Conservation (phyloP, 2,113 vertebrate species). For the Actinemys pallida region DNA sequence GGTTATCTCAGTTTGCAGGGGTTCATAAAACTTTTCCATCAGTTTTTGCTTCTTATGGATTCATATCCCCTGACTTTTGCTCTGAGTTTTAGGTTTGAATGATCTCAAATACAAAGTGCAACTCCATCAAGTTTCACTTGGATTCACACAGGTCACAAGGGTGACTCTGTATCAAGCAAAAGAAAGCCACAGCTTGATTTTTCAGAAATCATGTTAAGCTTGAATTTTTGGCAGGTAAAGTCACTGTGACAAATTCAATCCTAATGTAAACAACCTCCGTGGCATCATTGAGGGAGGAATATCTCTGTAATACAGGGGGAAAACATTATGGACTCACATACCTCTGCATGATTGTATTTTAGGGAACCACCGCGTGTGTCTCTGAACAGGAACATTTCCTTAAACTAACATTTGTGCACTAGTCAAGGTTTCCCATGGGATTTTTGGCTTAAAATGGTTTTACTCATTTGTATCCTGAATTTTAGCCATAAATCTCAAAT, state of each 20-base stretch:
- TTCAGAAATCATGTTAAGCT: not conserved
- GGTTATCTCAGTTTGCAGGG: not conserved
- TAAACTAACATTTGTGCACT: not conserved
- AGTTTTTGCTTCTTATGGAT: not conserved
- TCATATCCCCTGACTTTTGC: not conserved
- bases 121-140: not conserved
- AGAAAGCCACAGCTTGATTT: too few species aligned
- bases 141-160: too few species aligned
- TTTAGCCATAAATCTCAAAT: not conserved
- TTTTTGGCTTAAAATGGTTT: not conserved
- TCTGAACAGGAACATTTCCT: not conserved
- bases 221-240: not conserved
- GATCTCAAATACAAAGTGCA: not conserved
- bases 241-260: not conserved
- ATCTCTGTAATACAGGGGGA: not conserved
- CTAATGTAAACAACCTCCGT: not conserved
- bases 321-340: not conserved
- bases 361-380: not conserved
- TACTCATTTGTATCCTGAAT: not conserved
- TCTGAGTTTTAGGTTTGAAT: not conserved
- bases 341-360: not conserved
- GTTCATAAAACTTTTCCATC: not conserved
- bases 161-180: too few species aligned
- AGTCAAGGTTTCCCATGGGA: not conserved
- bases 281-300: not conserved